Evolutionary conservation across 1,140 invertebrate genomes (phyloP).

Genomic region (Galendromus occidentalis): DNA sequence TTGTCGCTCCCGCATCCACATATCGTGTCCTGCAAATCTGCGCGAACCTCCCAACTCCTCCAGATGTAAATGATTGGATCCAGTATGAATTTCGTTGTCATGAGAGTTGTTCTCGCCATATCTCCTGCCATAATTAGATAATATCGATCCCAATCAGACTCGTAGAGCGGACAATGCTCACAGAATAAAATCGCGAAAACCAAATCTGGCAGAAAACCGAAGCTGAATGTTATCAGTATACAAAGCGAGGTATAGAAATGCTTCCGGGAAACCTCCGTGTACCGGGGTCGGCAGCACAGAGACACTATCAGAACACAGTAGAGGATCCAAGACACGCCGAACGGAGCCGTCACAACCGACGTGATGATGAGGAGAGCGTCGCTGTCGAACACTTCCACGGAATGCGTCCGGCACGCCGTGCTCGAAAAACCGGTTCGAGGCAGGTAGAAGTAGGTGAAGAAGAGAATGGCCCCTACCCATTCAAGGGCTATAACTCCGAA

Average conservation of each 20-base stretch:
- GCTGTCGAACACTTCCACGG: not conserved
- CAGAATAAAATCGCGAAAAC: slow-evolving; percentile 1
- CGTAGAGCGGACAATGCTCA: slow-evolving; percentile 3
- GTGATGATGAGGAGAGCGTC: not conserved
- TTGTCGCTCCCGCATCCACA: not conserved
- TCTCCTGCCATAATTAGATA: not conserved
- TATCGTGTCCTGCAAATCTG: not conserved
- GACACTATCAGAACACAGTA: not conserved
- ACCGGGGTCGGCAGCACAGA: not conserved
- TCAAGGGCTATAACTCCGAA: not conserved
- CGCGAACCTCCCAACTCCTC: not conserved
- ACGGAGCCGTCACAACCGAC: not conserved
- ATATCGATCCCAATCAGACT: slow-evolving; percentile 1
- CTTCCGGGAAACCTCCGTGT: not conserved
- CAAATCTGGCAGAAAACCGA: not conserved
- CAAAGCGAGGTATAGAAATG: not conserved
- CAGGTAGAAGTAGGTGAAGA: slow-evolving; percentile 7
- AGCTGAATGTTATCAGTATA: not conserved
- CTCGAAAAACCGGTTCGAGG: not conserved
- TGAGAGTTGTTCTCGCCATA: slow-evolving; percentile 1
- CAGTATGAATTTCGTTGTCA: not conserved
- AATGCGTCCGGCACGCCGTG: not conserved
- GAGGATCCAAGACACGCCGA: slow-evolving; percentile 1
- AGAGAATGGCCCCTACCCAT: not conserved
- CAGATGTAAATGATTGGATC: slow-evolving; percentile 4